Evolutionary conservation across 2,888 invertebrate species (phyloP).

Genomic region (Thelaira solivaga): DNA sequence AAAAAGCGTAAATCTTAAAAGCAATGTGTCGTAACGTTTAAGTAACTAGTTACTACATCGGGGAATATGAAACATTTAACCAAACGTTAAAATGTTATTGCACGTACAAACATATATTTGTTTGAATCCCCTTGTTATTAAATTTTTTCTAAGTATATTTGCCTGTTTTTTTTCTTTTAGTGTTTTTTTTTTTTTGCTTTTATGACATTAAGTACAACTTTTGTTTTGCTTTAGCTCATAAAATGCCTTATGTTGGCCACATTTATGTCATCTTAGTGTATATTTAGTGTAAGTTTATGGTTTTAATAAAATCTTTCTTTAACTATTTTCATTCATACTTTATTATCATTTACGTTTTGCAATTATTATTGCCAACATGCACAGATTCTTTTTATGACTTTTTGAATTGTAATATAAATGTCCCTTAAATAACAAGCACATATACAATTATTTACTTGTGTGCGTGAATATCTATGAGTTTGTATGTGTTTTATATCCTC

Average conservation of each 20-base stretch:
- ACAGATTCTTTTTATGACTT: slow-evolving; percentile 62
- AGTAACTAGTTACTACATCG: no score
- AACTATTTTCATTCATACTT: slow-evolving; percentile 51
- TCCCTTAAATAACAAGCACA: slow-evolving; percentile 33
- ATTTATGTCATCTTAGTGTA: slow-evolving; percentile 64
- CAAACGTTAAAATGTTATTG: slow-evolving; percentile 16
- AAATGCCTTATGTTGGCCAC: slow-evolving; percentile 63
- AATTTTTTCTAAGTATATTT: no score
- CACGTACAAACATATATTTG: background rate
- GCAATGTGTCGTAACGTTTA: no score
- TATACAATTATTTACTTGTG: no score
- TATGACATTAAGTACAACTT: slow-evolving; percentile 12
- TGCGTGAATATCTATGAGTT: no score
- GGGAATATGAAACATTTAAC: slow-evolving; percentile 11
- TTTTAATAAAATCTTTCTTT: slow-evolving; percentile 64
- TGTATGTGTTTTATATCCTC: slow-evolving; percentile 25
- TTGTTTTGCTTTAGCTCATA: slow-evolving; percentile 50
- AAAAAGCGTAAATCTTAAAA: background rate
- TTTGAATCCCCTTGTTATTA: slow-evolving; percentile 17
- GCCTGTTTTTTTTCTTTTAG: background rate
- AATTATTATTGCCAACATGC: slow-evolving; percentile 57
- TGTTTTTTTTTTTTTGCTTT: background rate
- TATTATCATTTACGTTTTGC: slow-evolving; percentile 44
- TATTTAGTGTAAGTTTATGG: slow-evolving; percentile 66
- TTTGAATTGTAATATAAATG: slow-evolving; percentile 56